Evolutionary conservation across 2,797 vertebrate genomes (phyloP), one percentile per base, ranked within the genome.

Genomic region (Hapalemur alaotrensis): DNA sequence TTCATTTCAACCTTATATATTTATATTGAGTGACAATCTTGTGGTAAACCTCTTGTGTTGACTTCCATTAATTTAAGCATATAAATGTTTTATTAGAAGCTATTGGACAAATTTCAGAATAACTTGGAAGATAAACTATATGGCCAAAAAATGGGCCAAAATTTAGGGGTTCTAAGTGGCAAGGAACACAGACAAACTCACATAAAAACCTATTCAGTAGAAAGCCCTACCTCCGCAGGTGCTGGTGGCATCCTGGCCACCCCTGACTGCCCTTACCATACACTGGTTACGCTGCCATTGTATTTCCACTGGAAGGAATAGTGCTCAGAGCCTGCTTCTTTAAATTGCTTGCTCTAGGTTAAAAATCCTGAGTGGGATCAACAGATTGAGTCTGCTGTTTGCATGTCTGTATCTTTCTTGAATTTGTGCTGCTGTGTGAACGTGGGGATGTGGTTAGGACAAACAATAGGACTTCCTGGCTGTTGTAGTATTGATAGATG

Each of bases 221-320:
- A 43, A 38, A 50, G 20, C 4, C 15, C 28, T 20, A 18, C 30
- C 14, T 54, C 25, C 46, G 28, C 43, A 63, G 22, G 8, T 38
- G 9, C 28, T 10, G 28, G 28, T 20, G 38, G 9, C 9, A 73
- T 38, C 46, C 38, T 10, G 9, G 8, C 17, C 14, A 65, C 35
- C 4, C 23, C 4, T 18, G 12, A 59, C n/a, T 59, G 20, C 18
- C 22, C 4, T 43, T 41, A 1, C 28, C 67, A 10, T 5, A 3
- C 38, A 18, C 12, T 20, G 15, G 3, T 4, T 65, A 30, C 1
- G 0, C 46, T 17, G 17, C 25, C 23, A 8, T 2, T 52, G 18
- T 67, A 9, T 9, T 46, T 70, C 43, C 35, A 46, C 8, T 20
- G 28, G 59, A 57, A 75, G 41, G 69, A 91, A 20, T 12, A 43